Conservation (phyloP, 2,797 vertebrate genomes). For the Phoeniculus purpureus region DNA sequence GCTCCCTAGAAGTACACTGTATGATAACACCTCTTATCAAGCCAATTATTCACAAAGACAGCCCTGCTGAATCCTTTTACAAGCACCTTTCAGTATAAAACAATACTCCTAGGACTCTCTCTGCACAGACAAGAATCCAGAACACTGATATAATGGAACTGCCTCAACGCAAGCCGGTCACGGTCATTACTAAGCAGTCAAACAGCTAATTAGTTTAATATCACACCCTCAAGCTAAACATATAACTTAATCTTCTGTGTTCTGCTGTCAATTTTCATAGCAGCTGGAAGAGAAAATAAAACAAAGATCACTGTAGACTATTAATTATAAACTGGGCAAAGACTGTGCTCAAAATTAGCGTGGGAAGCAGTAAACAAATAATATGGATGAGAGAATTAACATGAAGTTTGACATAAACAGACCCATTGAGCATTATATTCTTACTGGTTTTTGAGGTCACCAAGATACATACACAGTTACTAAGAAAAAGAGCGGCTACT, state of each 20-base stretch:
- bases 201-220: background rate
- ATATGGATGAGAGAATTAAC: background rate
- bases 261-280: background rate
- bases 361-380: conserved; percentile 9
- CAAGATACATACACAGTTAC: background rate
- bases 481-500: background rate
- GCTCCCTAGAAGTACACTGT: background rate
- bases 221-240: background rate
- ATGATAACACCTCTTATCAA: background rate
- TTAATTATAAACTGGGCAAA: background rate
- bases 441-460: background rate
- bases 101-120: background rate
- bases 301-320: background rate
- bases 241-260: background rate
- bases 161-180: background rate
- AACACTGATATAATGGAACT: background rate
- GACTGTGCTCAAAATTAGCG: background rate
- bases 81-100: background rate
- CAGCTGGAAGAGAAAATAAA: background rate
- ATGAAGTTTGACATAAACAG: background rate
- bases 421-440: background rate
- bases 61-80: background rate
- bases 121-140: background rate
- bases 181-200: background rate
- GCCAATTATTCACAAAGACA: background rate